These are phyloP conservation scores for Danio albolineatus DNA, from an alignment of 2,797 vertebrate species.

Conservation along the genomic window DNA sequence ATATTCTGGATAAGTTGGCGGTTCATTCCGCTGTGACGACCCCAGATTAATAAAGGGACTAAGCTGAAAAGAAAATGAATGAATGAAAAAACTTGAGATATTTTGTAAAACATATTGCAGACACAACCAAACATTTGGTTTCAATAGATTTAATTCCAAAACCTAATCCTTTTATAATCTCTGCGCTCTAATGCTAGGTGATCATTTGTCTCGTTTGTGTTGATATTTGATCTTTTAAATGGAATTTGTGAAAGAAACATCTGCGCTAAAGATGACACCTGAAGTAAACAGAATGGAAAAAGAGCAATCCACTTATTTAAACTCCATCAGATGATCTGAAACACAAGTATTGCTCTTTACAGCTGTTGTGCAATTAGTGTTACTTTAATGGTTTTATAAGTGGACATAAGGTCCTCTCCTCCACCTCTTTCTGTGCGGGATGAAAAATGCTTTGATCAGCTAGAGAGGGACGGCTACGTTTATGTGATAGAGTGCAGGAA, in stretches of 20 bases:
- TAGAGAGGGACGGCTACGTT: conserved; percentile 64
- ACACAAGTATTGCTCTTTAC: conserved; percentile 3
- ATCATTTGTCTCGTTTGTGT: neutral
- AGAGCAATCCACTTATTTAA: neutral
- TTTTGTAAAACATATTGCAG: too few relatives aligned
- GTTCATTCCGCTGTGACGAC: too few relatives aligned
- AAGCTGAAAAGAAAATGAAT: too few relatives aligned
- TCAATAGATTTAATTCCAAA: too few relatives aligned
- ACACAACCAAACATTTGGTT: too few relatives aligned
- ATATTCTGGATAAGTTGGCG: too few relatives aligned
- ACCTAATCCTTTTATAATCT: neutral
- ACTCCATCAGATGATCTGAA: neutral
- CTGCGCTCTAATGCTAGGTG: neutral
- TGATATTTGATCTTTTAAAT: neutral
- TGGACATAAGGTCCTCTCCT: conserved; percentile 48
- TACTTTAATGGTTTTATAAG: conserved; percentile 56
- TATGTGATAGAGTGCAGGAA: conserved; percentile 17
- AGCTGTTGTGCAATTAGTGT: conserved; percentile 54
- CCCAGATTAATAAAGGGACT: too few relatives aligned
- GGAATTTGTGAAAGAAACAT: neutral
- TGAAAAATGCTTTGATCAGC: conserved; percentile 59
- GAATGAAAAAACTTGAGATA: too few relatives aligned
- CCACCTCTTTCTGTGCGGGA: conserved; percentile 53
- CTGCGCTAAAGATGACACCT: neutral
- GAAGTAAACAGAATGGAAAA: neutral